Percentiles rank a stretch among this genome's conserved stretches.
phyloP scores from a whole-genome alignment of 2,113 vertebrate genomes.

The Plestiodon gilberti region DNA sequence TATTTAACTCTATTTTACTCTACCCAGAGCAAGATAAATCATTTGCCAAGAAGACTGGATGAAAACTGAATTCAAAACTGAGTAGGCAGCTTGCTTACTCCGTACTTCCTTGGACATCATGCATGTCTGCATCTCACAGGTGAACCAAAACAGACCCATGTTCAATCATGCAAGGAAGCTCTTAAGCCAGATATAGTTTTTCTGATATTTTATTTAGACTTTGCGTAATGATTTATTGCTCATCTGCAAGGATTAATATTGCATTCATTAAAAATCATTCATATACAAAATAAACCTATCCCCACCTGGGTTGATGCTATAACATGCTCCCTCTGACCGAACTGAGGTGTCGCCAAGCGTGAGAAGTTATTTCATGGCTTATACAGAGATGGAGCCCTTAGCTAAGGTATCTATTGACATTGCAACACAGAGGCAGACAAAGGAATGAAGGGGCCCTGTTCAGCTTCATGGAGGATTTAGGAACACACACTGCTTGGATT shows the following conservation, averaged over 20 bases:
- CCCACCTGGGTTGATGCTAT: slow-evolving; percentile 61
- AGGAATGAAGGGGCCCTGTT: not conserved
- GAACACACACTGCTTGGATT: not conserved
- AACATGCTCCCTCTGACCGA: slow-evolving; percentile 62
- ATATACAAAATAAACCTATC: slow-evolving; percentile 84
- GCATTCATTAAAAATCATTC: slow-evolving; percentile 86
- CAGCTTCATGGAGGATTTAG: not conserved
- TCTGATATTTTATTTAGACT: slow-evolving; percentile 78
- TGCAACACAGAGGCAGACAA: slow-evolving; percentile 29
- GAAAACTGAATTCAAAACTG: not conserved
- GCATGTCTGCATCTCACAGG: rapidly evolving
- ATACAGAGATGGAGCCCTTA: slow-evolving; percentile 72
- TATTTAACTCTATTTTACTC: not conserved
- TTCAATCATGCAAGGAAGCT: not conserved
- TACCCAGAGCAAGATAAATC: not conserved
- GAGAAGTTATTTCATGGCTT: slow-evolving; percentile 69
- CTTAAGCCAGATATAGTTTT: not conserved
- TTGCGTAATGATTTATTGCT: slow-evolving; percentile 83
- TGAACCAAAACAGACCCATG: rapidly evolving
- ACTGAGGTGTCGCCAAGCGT: slow-evolving; percentile 31
- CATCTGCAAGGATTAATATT: slow-evolving; percentile 86
- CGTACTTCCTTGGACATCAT: not conserved
- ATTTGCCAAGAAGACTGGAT: no score
- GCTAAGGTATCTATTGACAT: slow-evolving; percentile 53
- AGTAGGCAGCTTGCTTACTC: not conserved